These are phyloP conservation scores for Chrysomallon squamiferum DNA, from an alignment of 1,140 invertebrate species.

Conservation along the genomic window DNA sequence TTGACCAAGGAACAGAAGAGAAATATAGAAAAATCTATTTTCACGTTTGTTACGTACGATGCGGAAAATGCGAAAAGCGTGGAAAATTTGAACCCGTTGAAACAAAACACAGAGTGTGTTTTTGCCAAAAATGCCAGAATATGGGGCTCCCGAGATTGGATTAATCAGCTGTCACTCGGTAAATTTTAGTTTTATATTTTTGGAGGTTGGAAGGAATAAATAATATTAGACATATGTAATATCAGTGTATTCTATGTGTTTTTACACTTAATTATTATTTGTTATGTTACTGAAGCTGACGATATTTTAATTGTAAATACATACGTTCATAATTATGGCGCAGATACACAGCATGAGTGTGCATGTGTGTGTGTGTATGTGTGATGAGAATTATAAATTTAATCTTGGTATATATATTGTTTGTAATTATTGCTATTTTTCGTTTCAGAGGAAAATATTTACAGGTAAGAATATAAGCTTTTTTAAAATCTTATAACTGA, in stretches of 20 bases:
- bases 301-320: neutral
- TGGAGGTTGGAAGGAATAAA: too few species aligned
- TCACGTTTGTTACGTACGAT: conserved; percentile 42
- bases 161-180: conserved; percentile 36
- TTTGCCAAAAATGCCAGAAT: conserved; percentile 54
- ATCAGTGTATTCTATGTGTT: neutral
- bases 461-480: conserved; percentile 13
- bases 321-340: neutral
- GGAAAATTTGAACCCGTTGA: conserved; percentile 39
- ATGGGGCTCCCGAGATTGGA: conserved; percentile 49
- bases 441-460: conserved; percentile 23
- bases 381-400: too few species aligned
- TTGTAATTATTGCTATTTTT: too few species aligned
- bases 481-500: neutral
- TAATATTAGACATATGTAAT: neutral
- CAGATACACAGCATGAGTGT: neutral
- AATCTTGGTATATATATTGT: too few species aligned
- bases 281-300: neutral
- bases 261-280: neutral
- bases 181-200: too few species aligned
- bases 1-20: conserved; percentile 18
- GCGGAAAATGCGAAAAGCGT: conserved; percentile 23
- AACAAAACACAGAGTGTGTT: conserved; percentile 48
- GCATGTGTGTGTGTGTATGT: neutral
- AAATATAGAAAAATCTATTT: conserved; percentile 20